Percentiles rank a stretch among this genome's conserved stretches.
Evolutionary conservation across 2,888 invertebrate species (phyloP).

Genomic region (Sinelater perroti): DNA sequence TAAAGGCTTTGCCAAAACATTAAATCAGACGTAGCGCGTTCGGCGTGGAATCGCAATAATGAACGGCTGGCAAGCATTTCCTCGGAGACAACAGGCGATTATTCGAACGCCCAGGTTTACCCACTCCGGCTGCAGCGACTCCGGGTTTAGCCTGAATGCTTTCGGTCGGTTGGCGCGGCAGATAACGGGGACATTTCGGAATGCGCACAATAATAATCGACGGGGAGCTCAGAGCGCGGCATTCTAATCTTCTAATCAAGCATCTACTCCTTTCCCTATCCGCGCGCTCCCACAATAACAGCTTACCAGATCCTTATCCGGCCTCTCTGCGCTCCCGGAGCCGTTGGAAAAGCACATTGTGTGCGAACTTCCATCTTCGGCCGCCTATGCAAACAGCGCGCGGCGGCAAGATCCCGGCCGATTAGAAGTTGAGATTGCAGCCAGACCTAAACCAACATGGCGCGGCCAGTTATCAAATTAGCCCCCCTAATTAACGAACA

Average conservation of each 20-base stretch:
- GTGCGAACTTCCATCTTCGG: constrained; percentile 33
- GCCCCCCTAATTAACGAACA: constrained; percentile 54
- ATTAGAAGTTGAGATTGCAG: constrained; percentile 44
- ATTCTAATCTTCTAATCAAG: constrained; percentile 28
- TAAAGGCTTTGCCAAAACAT: too few species aligned
- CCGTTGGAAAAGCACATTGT: constrained; percentile 35
- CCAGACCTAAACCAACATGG: constrained; percentile 54
- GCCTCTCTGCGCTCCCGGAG: constrained; percentile 20
- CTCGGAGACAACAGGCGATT: too few species aligned
- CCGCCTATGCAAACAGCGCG: constrained; percentile 34
- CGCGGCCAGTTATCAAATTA: constrained; percentile 56
- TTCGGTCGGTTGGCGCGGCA: neutral
- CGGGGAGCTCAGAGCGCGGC: constrained; percentile 12
- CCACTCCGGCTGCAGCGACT: too few species aligned
- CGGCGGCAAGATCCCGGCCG: constrained; percentile 35
- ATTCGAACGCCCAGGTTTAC: too few species aligned
- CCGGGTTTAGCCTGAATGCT: neutral
- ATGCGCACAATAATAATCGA: constrained; percentile 15
- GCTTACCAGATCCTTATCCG: constrained; percentile 32
- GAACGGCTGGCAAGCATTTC: neutral
- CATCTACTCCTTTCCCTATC: constrained; percentile 21
- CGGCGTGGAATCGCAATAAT: too few species aligned
- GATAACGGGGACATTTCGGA: constrained; percentile 4
- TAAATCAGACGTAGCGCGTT: too few species aligned
- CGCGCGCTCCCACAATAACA: constrained; percentile 30